These are phyloP conservation scores for Morpho achilles DNA, from an alignment of 2,888 invertebrate species.

Conservation along the genomic window DNA sequence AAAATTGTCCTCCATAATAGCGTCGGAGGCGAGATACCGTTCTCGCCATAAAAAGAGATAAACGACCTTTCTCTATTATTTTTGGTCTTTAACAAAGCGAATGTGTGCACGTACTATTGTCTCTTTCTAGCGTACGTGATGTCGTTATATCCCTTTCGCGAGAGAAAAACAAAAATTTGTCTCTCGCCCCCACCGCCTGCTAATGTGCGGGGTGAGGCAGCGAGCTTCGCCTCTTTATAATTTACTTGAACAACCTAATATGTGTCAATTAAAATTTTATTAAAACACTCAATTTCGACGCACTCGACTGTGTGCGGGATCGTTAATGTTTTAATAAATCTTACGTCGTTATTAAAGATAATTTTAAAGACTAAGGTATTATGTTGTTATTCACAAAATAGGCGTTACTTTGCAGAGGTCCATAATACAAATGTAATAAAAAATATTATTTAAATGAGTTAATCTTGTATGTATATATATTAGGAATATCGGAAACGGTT, in stretches of 20 bases:
- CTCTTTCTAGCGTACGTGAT: slow-evolving; percentile 50
- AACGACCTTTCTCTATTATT: slow-evolving; percentile 79
- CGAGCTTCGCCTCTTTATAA: slow-evolving; percentile 65
- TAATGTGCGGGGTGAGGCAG: slow-evolving; percentile 67
- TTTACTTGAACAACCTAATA: slow-evolving; percentile 71
- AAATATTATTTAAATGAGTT: no score
- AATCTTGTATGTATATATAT: no score
- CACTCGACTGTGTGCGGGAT: slow-evolving; percentile 50
- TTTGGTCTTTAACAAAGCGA: slow-evolving; percentile 77
- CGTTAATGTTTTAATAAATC: slow-evolving; percentile 64
- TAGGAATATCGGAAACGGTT: no score
- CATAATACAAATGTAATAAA: no score
- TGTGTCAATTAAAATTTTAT: slow-evolving; percentile 76
- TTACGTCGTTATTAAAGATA: slow-evolving; percentile 26
- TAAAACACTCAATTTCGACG: slow-evolving; percentile 55
- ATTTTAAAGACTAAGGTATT: slow-evolving; percentile 2
- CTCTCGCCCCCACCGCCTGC: slow-evolving; percentile 60
- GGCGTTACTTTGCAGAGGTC: no score
- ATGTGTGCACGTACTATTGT: slow-evolving; percentile 73
- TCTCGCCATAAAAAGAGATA: slow-evolving; percentile 77
- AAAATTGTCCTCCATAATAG: slow-evolving; percentile 79
- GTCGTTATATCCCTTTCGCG: slow-evolving; percentile 45
- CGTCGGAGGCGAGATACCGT: slow-evolving; percentile 73
- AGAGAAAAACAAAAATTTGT: slow-evolving; percentile 75
- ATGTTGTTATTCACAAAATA: no score